These are phyloP conservation scores for Astropecten irregularis DNA, from an alignment of 53 echinoderm and acorn worm species.

Conservation along the genomic window DNA sequence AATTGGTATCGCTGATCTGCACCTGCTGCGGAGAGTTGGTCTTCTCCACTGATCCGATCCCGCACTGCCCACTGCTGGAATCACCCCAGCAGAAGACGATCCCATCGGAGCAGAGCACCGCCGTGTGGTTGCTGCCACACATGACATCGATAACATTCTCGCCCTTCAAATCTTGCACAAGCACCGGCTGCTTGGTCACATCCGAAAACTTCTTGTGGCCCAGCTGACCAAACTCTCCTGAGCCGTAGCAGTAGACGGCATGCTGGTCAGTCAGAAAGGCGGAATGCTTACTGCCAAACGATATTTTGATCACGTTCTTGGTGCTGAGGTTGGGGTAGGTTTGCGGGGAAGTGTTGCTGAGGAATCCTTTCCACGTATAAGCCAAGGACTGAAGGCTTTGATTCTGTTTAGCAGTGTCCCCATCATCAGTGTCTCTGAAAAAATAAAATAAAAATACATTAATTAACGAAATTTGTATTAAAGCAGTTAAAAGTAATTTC, in stretches of 20 bases:
- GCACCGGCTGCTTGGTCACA: slow-evolving; percentile 86
- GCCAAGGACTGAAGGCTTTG: slow-evolving; percentile 72
- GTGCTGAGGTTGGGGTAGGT: slow-evolving; percentile 76
- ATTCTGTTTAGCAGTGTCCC: slow-evolving; percentile 51
- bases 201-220: slow-evolving; percentile 96
- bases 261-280: slow-evolving; percentile 90
- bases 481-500: too few species aligned
- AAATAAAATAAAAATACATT: neutral
- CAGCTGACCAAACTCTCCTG: slow-evolving; percentile 88
- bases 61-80: slow-evolving; percentile 88
- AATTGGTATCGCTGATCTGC: slow-evolving; percentile 79
- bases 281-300: slow-evolving; percentile 85
- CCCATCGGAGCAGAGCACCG: slow-evolving; percentile 90
- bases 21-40: slow-evolving; percentile 80
- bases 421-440: slow-evolving; percentile 59
- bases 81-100: slow-evolving; percentile 99
- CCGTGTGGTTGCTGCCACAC: slow-evolving; percentile 94
- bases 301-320: slow-evolving; percentile 89
- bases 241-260: slow-evolving; percentile 84
- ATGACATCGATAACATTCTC: slow-evolving; percentile 97
- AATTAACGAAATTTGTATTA: too few species aligned
- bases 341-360: slow-evolving; percentile 76
- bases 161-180: slow-evolving; percentile 86
- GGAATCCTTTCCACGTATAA: slow-evolving; percentile 93
- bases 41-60: slow-evolving; percentile 73